Base-by-base conservation (phyloP, 2,797 vertebrate genomes). In the Odontamblyopus rebecca region DNA sequence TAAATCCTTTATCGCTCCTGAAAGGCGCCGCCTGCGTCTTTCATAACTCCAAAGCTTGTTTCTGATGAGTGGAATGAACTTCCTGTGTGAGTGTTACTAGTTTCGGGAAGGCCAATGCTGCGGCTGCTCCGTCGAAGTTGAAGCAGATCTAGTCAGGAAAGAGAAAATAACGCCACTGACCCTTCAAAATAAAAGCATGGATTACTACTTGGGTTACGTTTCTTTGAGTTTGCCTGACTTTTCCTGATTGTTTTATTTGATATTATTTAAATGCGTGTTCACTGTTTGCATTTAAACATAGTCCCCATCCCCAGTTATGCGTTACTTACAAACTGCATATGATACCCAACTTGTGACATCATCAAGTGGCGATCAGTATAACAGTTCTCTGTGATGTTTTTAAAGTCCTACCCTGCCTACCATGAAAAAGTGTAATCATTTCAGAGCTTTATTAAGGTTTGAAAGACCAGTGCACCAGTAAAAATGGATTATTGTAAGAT, bases 51-150 rank as follows among this genome's bases (percentile, higher is more conserved):
- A 56, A 48, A 71, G 35, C 41, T 4, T 41, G 56, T 60, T 50
- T 66, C 26, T 68, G 61, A 67, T 78, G 44, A 32, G 18, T 11
- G 61, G 68, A 71, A 77, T 73, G 15, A 73, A 85, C 84, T 85
- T 86, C 87, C 87, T 83, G 83, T 84, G 82, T 73, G 67, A 3
- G 16, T 64, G 16, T 67, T 6, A 81, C 78, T 84, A 81, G 69
- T 75, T 64, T 3, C 6, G 66, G 13, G 54, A 67, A 64, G 6
- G n/a, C 15, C 63, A 44, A 50, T 1, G 23, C 63, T 11, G 41
- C 23, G 7, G 3, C 44, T 3, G 68, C 23, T 54, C 8, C 7
- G 4, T 82, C 32, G 23, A 79, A 79, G 60, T 7, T 68, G 0
- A 8, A 67, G 5, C 1, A 0, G 50, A 44, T 0, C 32, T 1